Evolutionary conservation across 2,888 invertebrate species (phyloP), one percentile per base, ranked within the genome.

Genomic region (Drosophila nr. perissopoda): DNA sequence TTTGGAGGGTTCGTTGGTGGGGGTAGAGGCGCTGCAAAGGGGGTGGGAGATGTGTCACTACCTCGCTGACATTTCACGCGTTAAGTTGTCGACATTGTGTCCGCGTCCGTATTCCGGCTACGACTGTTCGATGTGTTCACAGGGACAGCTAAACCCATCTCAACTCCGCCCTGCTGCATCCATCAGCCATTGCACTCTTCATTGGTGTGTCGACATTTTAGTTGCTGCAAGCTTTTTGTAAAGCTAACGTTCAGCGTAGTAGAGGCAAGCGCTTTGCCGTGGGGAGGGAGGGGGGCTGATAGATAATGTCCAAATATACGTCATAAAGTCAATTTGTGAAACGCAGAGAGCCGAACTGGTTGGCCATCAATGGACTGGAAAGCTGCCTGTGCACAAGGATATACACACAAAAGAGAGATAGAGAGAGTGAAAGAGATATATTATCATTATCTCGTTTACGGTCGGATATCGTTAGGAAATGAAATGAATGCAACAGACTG

Each of bases 301-400:
- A n/a, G 54, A 48, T 70, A 75, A 67, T 65, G 67, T 70, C 72
- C 61, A 76, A 81, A 74, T 71, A 76, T 56, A 64, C 61, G 76
- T 70, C 82, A 81, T 76, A 82, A 88, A 86, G 88, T 88, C 82
- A 86, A 87, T 88, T 86, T 86, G 73, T 74, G 77, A 83, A 86
- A 73, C 71, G 69, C 69, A 70, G 58, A 65, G 13, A 38, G 61
- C 67, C 66, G 67, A 56, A 21, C 57, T 70, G 77, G 80, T 82
- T 76, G 84, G 70, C 61, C 84, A 78, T 79, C 87, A 87, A 87
- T 85, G 83, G 81, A 78, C 69, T 85, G 87, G 83, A 85, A 87
- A 87, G 81, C 77, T 62, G 66, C 16, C 53, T 38, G 42, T 48
- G 60, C 42, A 52, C 36, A 63, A 62, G 72, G 72, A 82, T 78